Conservation (phyloP, 2,797 vertebrate species). For the Gymnothorax reevesii region DNA sequence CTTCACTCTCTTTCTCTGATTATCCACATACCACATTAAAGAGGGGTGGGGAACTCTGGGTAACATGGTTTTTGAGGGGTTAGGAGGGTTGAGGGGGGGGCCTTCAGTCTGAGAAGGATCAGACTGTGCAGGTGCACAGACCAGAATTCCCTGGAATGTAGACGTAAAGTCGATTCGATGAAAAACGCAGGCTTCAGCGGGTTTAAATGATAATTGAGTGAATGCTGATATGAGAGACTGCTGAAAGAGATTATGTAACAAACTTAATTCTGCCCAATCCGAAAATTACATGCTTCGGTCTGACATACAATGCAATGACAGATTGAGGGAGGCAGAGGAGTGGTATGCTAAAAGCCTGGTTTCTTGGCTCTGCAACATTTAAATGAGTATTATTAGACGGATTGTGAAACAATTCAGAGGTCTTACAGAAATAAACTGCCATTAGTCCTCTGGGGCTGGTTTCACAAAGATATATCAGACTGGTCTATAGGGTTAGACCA, state of each 20-base stretch:
- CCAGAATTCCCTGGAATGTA: not conserved
- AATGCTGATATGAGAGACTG: not conserved
- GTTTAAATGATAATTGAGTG: not conserved
- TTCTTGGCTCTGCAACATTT: not conserved
- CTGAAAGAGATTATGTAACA: not conserved
- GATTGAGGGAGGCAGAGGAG: not conserved
- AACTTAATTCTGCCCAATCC: not conserved
- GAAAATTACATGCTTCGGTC: not conserved
- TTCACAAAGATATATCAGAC: no score
- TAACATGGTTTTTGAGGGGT: not conserved
- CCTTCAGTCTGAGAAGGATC: not conserved
- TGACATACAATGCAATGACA: not conserved
- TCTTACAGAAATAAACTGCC: not conserved
- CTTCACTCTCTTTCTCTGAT: not conserved
- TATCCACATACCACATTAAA: not conserved
- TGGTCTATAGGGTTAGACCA: no score
- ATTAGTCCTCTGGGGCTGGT: not conserved
- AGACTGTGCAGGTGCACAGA: slow-evolving; percentile 5
- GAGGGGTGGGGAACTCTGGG: not conserved
- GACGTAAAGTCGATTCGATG: not conserved
- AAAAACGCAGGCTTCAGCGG: slow-evolving; percentile 1
- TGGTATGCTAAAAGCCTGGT: not conserved
- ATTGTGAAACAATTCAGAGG: not conserved
- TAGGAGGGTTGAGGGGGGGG: no score
- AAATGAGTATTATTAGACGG: not conserved